Percentiles rank a stretch among this genome's conserved stretches.
Conservation (phyloP, 2,797 vertebrate species). For the Chaetophractus vellerosus region DNA sequence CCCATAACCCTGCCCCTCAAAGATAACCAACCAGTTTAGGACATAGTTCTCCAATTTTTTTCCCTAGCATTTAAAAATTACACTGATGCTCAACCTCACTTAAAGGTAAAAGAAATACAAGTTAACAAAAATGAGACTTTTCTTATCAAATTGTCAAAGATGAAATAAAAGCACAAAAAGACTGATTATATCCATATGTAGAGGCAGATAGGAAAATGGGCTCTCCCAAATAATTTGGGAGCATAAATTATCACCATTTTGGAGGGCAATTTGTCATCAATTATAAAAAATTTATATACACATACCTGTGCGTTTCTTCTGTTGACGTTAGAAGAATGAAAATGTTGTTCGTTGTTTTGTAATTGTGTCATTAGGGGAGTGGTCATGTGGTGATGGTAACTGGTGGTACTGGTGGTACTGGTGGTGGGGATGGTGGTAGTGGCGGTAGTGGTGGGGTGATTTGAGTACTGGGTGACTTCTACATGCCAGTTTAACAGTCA, state of each 20-base stretch:
- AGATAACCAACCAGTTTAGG: not conserved
- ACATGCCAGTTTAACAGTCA: not conserved
- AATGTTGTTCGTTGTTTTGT: not conserved
- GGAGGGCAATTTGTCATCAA: not conserved
- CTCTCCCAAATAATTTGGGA: too few species aligned
- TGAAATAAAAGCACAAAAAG: constrained; percentile 18
- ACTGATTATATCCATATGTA: not conserved
- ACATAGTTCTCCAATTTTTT: not conserved
- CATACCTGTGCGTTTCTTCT: not conserved
- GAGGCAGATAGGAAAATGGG: not conserved
- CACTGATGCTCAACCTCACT: not conserved
- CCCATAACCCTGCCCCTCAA: not conserved
- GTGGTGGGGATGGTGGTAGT: not conserved
- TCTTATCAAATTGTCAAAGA: not conserved
- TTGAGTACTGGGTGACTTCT: not conserved
- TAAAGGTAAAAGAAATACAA: constrained; percentile 27
- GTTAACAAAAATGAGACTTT: not conserved
- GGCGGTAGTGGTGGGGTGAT: not conserved
- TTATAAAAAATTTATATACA: not conserved
- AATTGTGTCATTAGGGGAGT: not conserved
- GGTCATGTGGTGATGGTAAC: not conserved
- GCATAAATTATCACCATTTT: not conserved
- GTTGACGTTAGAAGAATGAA: not conserved
- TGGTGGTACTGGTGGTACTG: not conserved
- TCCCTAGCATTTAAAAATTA: not conserved